Evolutionary conservation across 64 coral and sea anemone genomes (phyloP), one percentile per base, ranked within the genome.

Genomic region (Montipora sp.): DNA sequence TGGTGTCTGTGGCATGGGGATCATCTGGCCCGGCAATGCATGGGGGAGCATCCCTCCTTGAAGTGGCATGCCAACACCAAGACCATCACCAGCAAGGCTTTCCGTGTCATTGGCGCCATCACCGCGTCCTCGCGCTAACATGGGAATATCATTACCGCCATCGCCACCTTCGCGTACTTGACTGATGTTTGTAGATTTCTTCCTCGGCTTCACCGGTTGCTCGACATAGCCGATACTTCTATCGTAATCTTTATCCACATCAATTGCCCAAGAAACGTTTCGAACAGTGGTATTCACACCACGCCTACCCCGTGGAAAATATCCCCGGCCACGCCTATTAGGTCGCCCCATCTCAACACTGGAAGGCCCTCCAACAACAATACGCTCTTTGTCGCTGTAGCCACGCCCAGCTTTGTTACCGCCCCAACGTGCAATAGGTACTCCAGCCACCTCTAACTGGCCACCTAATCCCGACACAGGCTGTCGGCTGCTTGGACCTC

Each of bases 381-480:
- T 96, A 10, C 95, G 92, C 2, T 93, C 90, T 51, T 87, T 95
- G 8, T 96, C 94, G 69, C 79, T 96, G 43, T 99, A 99, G 57
- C 91, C 98, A n/a, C 98, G 91, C 16, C 98, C 98, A 21, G 94
- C 98, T 77, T 92, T 96, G 94, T 99, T 99, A 14, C 98, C 98
- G 2, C 83, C 70, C 96, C 94, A 98, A 8, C 96, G 93, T n/a
- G 98, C 98, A 57, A 99, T 95, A 81, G 98, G 94, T 55, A 99
- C 95, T 3, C 98, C 98, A 44, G 98, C 98, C 23, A 99, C 98
- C 80, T 99, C 94, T 50, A 99, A 61, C 8, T 92, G 95, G 24
- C 98, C 98, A 47, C 98, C 98, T 0, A 99, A 49, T 9, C 98
- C 98, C 3, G 98, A 99, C 8, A 99, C 98, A 69, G 95, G 89